Evolutionary conservation across 2,113 vertebrate genomes (phyloP).

Genomic region (Dasyornis broadbenti): DNA sequence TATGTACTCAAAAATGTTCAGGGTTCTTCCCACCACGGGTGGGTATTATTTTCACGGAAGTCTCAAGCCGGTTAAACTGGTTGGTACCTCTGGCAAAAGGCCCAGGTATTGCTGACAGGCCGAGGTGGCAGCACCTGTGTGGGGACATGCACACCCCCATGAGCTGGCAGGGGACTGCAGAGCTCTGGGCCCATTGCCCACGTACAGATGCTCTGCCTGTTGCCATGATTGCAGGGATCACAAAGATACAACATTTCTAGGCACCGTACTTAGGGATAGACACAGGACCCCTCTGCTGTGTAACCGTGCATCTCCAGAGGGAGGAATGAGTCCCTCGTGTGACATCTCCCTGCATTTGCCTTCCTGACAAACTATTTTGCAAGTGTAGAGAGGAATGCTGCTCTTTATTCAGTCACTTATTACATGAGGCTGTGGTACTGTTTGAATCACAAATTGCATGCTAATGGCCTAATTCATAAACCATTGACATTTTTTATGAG

Average conservation of each 20-base stretch:
- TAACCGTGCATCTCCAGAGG: neutral
- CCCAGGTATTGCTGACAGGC: neutral
- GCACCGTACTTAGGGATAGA: neutral
- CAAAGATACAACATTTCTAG: neutral
- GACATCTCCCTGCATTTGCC: neutral
- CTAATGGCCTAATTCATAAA: constrained; percentile 82
- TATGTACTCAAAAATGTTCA: neutral
- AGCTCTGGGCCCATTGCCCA: neutral
- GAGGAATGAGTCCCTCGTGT: neutral
- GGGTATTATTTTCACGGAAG: neutral
- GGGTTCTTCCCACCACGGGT: neutral
- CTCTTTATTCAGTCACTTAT: constrained; percentile 68
- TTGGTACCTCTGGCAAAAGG: neutral
- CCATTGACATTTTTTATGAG: constrained; percentile 81
- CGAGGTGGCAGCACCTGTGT: neutral
- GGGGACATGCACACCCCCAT: rapidly evolving
- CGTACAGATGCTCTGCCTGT: neutral
- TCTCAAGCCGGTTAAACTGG: neutral
- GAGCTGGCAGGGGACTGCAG: neutral
- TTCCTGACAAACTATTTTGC: constrained; percentile 60
- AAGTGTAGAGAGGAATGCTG: constrained; percentile 38
- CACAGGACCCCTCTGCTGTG: neutral
- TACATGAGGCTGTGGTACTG: constrained; percentile 56
- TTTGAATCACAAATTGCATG: constrained; percentile 78
- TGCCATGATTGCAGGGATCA: neutral